Evolutionary conservation across 1,140 invertebrate species (phyloP), one percentile per base, ranked within the genome.

Genomic region (Agrypnia vestita): DNA sequence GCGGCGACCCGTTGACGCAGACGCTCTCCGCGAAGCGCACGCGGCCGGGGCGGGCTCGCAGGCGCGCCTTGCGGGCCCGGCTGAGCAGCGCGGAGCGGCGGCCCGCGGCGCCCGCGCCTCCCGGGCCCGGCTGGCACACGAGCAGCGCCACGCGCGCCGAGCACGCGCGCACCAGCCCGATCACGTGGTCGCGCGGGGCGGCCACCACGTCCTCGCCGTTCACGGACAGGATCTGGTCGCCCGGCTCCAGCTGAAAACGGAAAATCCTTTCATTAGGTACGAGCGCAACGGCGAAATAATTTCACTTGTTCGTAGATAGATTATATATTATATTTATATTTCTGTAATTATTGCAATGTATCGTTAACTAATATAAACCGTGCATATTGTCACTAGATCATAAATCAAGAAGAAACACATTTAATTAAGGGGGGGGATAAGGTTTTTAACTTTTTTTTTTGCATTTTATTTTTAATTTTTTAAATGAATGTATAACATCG

Each of bases 11-110:
- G 90, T 96, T 97, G 71, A 96, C 93, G 85, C 95, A 94, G 19
- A 97, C 95, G 72, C 95, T 95, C 88, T 97, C 96, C 0, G 96
- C 96, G 85, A 97, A 97, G 15, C 96, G 88, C 0, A 97, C 96
- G 74, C 95, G 90, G n/a, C 94, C 95, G 10, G 96, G 96, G 84
- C 96, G 93, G 7, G 91, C 92, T 78, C 94, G 92, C 53, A 97
- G 90, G 82, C 94, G 92, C 1, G 95, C 96, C 82, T 96, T 93
- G 85, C 97, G 97, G 0, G 95, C 95, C 6, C 95, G 95, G 15
- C 95, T 97, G 6, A 97, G 89, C 0, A 97, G 88, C 0, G 96
- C 95, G 0, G 96, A 97, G 85, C 97, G 95, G 59, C 95, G 86
- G 6, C 89, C 88, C 3, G 88, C 86, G 71, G 86, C 87, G 3